A percentile compares a stretch with the other conserved stretches of the same genome.
Evolutionary conservation across 2,888 invertebrate genomes (phyloP).

Genomic region (Drosophila merina): DNA sequence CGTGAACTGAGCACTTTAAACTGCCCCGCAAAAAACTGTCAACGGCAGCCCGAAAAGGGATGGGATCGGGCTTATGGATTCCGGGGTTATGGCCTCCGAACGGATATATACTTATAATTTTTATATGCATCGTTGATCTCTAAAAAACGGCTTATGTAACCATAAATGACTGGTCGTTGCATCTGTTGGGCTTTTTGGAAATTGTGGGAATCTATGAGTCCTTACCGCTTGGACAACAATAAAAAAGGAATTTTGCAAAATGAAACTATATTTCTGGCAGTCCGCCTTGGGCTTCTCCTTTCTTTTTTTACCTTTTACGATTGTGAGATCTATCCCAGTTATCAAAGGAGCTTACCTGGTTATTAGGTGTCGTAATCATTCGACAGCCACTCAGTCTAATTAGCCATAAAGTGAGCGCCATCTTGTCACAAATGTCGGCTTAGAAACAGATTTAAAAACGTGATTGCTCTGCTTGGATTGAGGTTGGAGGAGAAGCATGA

Average conservation of each 20-base stretch:
- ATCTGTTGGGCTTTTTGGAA: slow-evolving; percentile 65
- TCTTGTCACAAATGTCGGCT: slow-evolving; percentile 77
- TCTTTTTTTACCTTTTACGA: slow-evolving; percentile 23
- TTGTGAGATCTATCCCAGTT: slow-evolving; percentile 16
- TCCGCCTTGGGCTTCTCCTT: slow-evolving; percentile 28
- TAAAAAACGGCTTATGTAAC: slow-evolving; percentile 64
- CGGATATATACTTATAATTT: slow-evolving; percentile 36
- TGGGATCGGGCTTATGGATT: slow-evolving; percentile 17
- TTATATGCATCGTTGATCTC: slow-evolving; percentile 75
- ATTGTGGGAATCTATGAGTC: not conserved
- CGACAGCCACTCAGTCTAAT: slow-evolving; percentile 76
- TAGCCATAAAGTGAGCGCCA: slow-evolving; percentile 76
- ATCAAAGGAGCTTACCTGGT: slow-evolving; percentile 40
- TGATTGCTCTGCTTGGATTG: slow-evolving; percentile 26
- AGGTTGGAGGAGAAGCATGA: not conserved
- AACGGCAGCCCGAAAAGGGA: slow-evolving; percentile 57
- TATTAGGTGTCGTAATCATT: slow-evolving; percentile 77
- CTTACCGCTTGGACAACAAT: no score
- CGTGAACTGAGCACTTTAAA: slow-evolving; percentile 72
- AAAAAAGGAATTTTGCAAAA: not conserved
- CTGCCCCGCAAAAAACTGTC: slow-evolving; percentile 62
- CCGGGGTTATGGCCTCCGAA: slow-evolving; percentile 28
- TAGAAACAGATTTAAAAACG: slow-evolving; percentile 39
- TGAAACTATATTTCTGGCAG: no score
- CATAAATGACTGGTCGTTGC: slow-evolving; percentile 66